Base-by-base conservation (phyloP, 1,140 invertebrate species). In the Aphaenogaster rudis region DNA sequence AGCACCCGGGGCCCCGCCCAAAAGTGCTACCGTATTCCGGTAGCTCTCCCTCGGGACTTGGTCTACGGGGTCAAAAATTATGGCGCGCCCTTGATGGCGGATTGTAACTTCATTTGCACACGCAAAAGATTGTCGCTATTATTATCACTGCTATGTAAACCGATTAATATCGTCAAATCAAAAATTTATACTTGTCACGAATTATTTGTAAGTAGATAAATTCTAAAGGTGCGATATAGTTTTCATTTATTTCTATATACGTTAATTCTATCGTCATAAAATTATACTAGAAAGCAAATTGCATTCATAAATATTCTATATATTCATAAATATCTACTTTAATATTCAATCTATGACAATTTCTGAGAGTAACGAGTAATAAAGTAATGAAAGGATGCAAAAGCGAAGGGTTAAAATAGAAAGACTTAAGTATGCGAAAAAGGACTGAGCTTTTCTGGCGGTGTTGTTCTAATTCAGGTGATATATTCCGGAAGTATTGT, bases 1-100 rank as follows among this genome's bases (percentile, higher is more conserved):
- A 76, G 80, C 86, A 85, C 86, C 69, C 52, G 42, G 13, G 39
- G 71, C 7, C 21, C 21, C 69, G 39, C 50, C 86, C 50, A 59
- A 81, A 81, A 81, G 85, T 67, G 50, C 33, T 81, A 66, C 64
- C 76, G 76, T 71, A 81, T 86, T 86, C 77, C 48, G 42, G 33
- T 63, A 80, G n/a, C 59, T 77, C 42, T 17, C 79, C 39, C 66
- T 39, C 13, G 36, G 66, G 78, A 82, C 64, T 86, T 86, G 39
- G 63, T 42, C 21, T 13, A 42, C 17, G 3, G 39, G 36, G 36
- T 66, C 15, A 79, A 86, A 86, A 86, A 80, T 86, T 80, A 85
- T 57, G 21, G 39, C 33, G 9, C 11, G 9, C 45, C 59, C 79
- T 71, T 71, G 78, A 80, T 28, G 36, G 63, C 17, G n/a, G n/a